Percentiles rank a stretch among this genome's conserved stretches.
Evolutionary conservation across 1,140 invertebrate genomes (phyloP).

Genomic region (Drosophila carrolli): DNA sequence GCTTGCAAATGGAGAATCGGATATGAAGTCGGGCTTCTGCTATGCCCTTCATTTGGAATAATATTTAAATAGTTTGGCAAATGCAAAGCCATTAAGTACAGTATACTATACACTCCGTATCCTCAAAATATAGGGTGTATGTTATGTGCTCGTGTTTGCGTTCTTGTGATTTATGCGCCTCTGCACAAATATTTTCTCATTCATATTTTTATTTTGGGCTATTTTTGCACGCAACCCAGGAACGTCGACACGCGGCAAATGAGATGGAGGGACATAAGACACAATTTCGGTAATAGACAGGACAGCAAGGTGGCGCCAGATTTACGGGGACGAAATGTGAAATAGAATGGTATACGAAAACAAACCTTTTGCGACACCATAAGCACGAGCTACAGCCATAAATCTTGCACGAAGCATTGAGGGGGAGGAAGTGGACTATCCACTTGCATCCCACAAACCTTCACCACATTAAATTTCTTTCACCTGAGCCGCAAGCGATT

Average conservation of each 20-base stretch:
- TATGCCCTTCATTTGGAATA: constrained; percentile 62
- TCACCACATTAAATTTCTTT: constrained; percentile 24
- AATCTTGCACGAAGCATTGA: constrained; percentile 30
- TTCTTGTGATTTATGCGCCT: constrained; percentile 65
- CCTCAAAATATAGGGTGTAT: constrained; percentile 10
- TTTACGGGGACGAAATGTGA: constrained; percentile 49
- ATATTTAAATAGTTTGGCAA: constrained; percentile 74
- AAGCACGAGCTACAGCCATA: constrained; percentile 40
- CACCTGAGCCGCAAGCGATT: constrained; percentile 14
- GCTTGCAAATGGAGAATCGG: constrained; percentile 22
- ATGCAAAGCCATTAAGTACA: constrained; percentile 61
- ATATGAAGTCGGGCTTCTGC: constrained; percentile 36
- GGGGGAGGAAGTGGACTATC: constrained; percentile 13
- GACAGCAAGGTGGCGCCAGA: constrained; percentile 68
- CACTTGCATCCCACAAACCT: constrained; percentile 9
- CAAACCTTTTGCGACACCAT: constrained; percentile 46
- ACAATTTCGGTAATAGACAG: constrained; percentile 66
- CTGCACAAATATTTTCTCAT: constrained; percentile 55
- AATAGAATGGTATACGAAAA: constrained; percentile 38
- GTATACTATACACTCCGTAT: constrained; percentile 1
- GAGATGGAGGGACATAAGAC: constrained; percentile 15
- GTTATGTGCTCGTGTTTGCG: constrained; percentile 22
- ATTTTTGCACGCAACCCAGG: constrained; percentile 64
- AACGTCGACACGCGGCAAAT: constrained; percentile 14
- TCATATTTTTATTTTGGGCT: constrained; percentile 55